A percentile compares a stretch with the other conserved stretches of the same genome.
phyloP scores from a whole-genome alignment of 2,113 vertebrate genomes.

The Amblyornis subalaris region DNA sequence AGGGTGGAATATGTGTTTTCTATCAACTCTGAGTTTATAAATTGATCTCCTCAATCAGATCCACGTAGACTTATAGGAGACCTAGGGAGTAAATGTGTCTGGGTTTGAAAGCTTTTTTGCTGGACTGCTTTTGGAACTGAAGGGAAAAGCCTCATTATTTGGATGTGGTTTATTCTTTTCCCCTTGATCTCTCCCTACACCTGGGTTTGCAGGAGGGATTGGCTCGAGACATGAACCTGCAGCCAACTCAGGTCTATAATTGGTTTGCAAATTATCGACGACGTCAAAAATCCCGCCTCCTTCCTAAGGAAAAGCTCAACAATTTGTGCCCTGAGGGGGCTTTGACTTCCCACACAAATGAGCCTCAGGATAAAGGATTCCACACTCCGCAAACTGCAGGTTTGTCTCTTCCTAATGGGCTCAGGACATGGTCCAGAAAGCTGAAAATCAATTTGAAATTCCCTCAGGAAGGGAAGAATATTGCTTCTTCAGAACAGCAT shows the following conservation, averaged over 20 bases:
- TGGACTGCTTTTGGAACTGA: not conserved
- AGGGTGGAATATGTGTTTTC: not conserved
- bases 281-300: not conserved
- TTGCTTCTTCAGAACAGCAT: not conserved
- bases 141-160: not conserved
- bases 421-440: not conserved
- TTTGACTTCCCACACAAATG: not conserved
- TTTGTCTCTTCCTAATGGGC: not conserved
- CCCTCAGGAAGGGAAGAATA: not conserved
- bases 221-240: slow-evolving; percentile 38
- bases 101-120: not conserved
- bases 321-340: not conserved
- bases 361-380: not conserved
- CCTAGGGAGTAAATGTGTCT: not conserved
- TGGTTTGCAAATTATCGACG: slow-evolving; percentile 72
- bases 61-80: accelerated
- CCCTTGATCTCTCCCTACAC: not conserved
- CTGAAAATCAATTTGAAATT: not conserved
- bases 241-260: slow-evolving; percentile 56
- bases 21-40: not conserved
- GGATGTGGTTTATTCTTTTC: not conserved
- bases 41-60: accelerated
- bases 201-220: slow-evolving; percentile 49
- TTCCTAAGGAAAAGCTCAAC: accelerated
- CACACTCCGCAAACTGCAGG: not conserved